Base-by-base conservation (phyloP, 2,888 invertebrate species). In the Aporophyla lueneburgensis region DNA sequence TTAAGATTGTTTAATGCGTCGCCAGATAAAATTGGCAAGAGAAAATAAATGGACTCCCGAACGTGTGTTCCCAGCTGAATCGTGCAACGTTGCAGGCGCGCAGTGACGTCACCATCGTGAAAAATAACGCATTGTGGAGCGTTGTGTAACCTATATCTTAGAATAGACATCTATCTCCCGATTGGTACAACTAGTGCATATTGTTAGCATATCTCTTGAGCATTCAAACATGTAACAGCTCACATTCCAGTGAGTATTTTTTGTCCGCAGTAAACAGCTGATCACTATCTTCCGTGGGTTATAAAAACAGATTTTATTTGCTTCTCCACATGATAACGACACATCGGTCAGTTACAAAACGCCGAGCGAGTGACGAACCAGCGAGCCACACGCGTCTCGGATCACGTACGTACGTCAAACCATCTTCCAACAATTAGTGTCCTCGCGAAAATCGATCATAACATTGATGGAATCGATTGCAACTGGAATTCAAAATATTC, bases 101-200 rank as follows among this genome's bases (percentile, higher is more conserved):
- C n/a, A 12, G 75, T 87, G 84, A 87, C 86, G 87, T 87, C 84
- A 87, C 80, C 40, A 67, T 73, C 72, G 77, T 81, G 87, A 84
- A 87, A 81, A 87, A 78, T 85, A 81, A 71, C 79, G 81, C 83
- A 81, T 78, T 84, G 82, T 76, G 74, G 72, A 79, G 58, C 77
- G 63, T 78, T 84, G 78, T 77, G 76, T 85, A 84, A 87, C 87
- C 86, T 78, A 87, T 49, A 78, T 87, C 81, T 87, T 49, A 81
- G 84, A 87, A 87, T 85, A 86, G 79, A 76, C 77, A 77, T 70
- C 78, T 83, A 83, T 79, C 83, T 77, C 59, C 71, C 78, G 76
- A 81, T 85, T 68, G 80, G 74, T 72, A 58, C 70, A 63, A 71
- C 74, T 56, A 24, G 49, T 73, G 61, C 67, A 71, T 70, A 54